A percentile compares a stretch with the other conserved stretches of the same genome.
These are phyloP conservation scores for Dendrolimus houi DNA, from an alignment of 2,888 invertebrate species.

Conservation along the genomic window DNA sequence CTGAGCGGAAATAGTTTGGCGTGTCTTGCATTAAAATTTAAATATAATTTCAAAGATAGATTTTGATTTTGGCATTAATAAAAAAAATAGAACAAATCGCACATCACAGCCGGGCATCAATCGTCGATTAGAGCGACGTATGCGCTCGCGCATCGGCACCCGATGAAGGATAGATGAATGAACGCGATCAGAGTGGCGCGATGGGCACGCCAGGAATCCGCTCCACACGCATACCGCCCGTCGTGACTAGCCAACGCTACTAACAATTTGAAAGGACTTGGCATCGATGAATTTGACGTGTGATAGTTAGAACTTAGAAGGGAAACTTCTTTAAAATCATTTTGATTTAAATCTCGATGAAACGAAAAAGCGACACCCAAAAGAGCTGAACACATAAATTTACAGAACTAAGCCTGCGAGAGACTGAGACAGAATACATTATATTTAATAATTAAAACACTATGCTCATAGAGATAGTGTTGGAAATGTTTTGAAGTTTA, in stretches of 20 bases:
- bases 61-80: conserved; percentile 7
- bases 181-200: conserved; percentile 26
- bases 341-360: no score
- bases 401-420: no score
- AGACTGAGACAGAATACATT: no score
- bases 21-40: no score
- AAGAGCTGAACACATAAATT: no score
- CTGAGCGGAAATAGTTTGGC: no score
- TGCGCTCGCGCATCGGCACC: conserved; percentile 20
- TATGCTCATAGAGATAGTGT: no score
- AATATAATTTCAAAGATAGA: not conserved
- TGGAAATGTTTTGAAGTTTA: no score
- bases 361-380: no score
- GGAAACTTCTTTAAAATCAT: no score
- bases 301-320: no score
- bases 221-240: conserved; percentile 11
- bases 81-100: conserved; percentile 16
- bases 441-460: no score
- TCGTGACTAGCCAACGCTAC: not conserved
- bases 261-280: not conserved
- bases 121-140: conserved; percentile 24
- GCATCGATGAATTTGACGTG: not conserved
- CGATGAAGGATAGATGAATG: conserved; percentile 57
- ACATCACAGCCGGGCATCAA: conserved; percentile 23
- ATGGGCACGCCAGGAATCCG: conserved; percentile 22